These are phyloP conservation scores for Philonicus albiceps DNA, from an alignment of 2,888 invertebrate species.

Conservation along the genomic window DNA sequence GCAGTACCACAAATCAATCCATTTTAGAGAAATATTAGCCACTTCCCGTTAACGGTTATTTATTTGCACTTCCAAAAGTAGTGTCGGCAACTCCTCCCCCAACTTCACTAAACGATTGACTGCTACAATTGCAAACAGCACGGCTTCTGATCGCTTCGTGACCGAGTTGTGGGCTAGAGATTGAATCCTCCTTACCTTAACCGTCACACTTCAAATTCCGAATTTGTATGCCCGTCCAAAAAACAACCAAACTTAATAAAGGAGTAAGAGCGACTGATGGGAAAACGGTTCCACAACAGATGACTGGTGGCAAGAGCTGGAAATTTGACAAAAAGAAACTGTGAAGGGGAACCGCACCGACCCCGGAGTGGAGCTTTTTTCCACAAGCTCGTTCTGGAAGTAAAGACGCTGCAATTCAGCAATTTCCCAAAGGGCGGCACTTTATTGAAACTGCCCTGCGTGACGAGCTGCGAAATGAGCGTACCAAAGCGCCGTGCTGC, in stretches of 20 bases:
- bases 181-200: neutral
- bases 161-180: neutral
- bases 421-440: neutral
- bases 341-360: neutral
- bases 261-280: conserved; percentile 42
- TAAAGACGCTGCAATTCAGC: neutral
- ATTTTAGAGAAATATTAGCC: neutral
- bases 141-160: neutral
- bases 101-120: neutral
- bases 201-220: neutral
- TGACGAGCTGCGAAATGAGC: neutral
- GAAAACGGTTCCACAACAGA: neutral
- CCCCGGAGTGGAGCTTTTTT: neutral
- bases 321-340: neutral
- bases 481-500: neutral
- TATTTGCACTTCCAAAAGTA: neutral
- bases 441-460: neutral
- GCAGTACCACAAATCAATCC: neutral
- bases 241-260: conserved; percentile 35
- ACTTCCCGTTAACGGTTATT: conserved; percentile 20
- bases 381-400: neutral
- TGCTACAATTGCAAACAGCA: neutral
- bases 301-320: neutral
- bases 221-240: neutral
- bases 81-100: neutral